Conservation (phyloP, 2,797 vertebrate species). For the Sternotherus odoratus region DNA sequence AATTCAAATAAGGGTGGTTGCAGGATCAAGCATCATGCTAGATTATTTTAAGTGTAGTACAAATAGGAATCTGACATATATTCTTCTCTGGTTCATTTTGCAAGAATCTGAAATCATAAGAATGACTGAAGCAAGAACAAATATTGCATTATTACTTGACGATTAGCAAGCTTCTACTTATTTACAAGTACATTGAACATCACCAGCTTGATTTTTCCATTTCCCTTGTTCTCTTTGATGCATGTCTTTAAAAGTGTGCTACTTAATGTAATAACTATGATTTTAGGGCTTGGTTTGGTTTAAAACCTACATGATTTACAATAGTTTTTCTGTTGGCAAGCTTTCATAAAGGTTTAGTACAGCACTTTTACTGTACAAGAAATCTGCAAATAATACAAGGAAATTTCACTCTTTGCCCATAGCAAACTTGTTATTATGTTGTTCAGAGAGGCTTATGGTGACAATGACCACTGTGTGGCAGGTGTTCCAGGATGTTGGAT, state of each 20-base stretch:
- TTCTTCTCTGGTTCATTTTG: background rate
- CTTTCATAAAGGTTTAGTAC: constrained; percentile 12
- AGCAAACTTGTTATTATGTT: constrained; percentile 43
- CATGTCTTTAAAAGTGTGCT: constrained; percentile 29
- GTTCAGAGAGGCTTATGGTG: constrained; percentile 23
- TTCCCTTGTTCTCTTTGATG: constrained; percentile 19
- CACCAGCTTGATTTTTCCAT: background rate
- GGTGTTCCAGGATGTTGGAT: constrained; percentile 40
- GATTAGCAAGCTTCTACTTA: background rate
- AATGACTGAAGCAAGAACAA: background rate
- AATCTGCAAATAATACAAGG: constrained; percentile 35
- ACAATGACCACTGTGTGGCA: constrained; percentile 49
- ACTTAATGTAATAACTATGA: constrained; percentile 30
- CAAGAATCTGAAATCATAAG: background rate
- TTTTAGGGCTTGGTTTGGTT: constrained; percentile 1
- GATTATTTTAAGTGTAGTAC: background rate
- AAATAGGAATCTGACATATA: background rate
- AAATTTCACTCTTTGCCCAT: constrained; percentile 34
- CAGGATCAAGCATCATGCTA: background rate
- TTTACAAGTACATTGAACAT: background rate
- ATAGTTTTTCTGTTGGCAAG: constrained; percentile 40
- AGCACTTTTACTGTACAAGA: background rate
- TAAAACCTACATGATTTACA: constrained; percentile 43
- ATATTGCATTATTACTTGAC: background rate
- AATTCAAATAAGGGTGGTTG: background rate